Percentiles rank a stretch among this genome's conserved stretches.
phyloP scores from a whole-genome alignment of 2,888 invertebrate genomes.

The Gortyna flavago region DNA sequence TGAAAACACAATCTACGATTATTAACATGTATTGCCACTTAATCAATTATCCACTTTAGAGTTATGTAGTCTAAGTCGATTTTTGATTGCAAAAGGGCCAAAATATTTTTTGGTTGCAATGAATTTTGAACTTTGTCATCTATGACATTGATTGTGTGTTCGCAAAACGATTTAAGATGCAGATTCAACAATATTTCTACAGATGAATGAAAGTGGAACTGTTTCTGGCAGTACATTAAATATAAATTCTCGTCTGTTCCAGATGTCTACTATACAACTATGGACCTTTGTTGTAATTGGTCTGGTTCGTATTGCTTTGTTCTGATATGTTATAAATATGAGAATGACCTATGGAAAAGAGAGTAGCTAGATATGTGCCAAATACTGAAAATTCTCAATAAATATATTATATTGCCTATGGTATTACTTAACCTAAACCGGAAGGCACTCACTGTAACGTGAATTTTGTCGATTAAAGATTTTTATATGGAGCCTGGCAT shows the following conservation, averaged over 20 bases:
- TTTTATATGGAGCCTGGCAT: background rate
- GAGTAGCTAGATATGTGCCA: conserved; percentile 14
- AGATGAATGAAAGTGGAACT: background rate
- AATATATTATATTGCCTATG: conserved; percentile 49
- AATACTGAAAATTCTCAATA: conserved; percentile 57
- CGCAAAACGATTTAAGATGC: background rate
- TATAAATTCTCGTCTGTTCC: background rate
- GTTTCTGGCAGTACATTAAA: background rate
- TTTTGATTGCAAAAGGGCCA: background rate
- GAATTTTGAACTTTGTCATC: background rate
- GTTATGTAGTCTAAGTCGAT: background rate
- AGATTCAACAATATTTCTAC: too few species aligned
- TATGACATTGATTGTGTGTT: background rate
- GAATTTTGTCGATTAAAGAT: conserved; percentile 23
- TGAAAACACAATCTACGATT: background rate
- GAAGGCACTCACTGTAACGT: conserved; percentile 56
- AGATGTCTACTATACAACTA: background rate
- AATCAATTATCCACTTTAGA: background rate
- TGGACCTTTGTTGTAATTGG: background rate
- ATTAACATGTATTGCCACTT: background rate
- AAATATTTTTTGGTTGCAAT: background rate
- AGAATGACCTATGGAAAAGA: conserved; percentile 4
- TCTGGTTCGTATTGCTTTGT: conserved; percentile 24
- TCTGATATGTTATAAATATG: conserved; percentile 48
- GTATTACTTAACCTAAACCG: conserved; percentile 55